A percentile compares a stretch with the other conserved stretches of the same genome.
phyloP scores from a whole-genome alignment of 2,888 invertebrate species.

The Amiota communis region DNA sequence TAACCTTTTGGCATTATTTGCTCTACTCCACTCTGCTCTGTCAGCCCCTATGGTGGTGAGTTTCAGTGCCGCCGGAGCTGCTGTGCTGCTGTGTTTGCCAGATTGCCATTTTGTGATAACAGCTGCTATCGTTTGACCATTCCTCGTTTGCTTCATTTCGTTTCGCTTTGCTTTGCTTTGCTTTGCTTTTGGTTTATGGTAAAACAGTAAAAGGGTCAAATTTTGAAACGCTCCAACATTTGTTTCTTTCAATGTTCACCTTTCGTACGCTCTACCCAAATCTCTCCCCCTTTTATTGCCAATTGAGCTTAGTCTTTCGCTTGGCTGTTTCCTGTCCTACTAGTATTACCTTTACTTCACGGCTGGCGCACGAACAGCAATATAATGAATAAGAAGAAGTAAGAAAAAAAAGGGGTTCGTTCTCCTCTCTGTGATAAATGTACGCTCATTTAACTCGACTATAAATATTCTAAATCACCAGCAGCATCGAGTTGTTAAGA shows the following conservation, averaged over 20 bases:
- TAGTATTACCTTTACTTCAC: no score
- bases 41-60: not conserved
- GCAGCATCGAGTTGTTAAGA: conserved; percentile 60
- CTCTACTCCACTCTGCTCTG: not conserved
- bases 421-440: conserved; percentile 44
- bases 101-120: conserved; percentile 60
- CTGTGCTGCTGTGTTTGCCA: conserved; percentile 27
- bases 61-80: not conserved
- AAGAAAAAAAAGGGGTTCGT: no score
- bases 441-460: conserved; percentile 61
- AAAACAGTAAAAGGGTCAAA: conserved; percentile 34
- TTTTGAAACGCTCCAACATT: conserved; percentile 12
- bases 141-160: not conserved
- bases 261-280: no score
- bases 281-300: no score
- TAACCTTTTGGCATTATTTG: conserved; percentile 55
- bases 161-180: not conserved
- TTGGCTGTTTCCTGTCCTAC: no score
- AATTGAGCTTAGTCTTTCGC: no score
- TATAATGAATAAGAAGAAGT: no score
- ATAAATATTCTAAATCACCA: conserved; percentile 66
- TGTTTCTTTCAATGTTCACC: no score
- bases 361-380: no score
- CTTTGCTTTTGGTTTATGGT: not conserved
- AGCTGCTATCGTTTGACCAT: conserved; percentile 16